Percentiles rank a stretch among this genome's conserved stretches.
Conservation (phyloP, 2,113 vertebrate species). For the Campylomormyrus numenius region DNA sequence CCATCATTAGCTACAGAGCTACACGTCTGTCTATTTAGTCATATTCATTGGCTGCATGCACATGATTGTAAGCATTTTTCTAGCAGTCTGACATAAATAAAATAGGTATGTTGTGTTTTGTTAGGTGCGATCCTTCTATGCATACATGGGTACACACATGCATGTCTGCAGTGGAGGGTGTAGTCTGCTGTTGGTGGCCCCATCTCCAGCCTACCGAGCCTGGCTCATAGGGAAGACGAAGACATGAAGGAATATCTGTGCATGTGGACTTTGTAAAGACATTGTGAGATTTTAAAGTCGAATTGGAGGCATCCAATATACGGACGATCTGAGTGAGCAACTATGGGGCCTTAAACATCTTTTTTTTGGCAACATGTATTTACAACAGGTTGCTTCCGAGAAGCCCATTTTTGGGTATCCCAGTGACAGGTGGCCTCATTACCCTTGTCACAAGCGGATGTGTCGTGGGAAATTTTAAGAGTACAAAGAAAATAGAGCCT, state of each 20-base stretch:
- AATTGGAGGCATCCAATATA: not conserved
- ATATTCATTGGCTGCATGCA: not conserved
- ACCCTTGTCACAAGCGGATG: not conserved
- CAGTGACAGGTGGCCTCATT: not conserved
- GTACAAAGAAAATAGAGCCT: not conserved
- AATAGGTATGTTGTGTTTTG: not conserved
- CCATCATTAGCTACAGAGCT: not conserved
- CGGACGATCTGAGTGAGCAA: not conserved
- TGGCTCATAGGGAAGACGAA: not conserved
- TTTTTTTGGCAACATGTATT: not conserved
- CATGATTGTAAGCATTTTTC: not conserved
- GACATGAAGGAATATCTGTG: not conserved
- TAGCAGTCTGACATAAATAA: not conserved
- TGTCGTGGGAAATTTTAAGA: not conserved
- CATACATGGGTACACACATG: not conserved
- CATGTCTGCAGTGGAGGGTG: not conserved
- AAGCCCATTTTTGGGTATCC: not conserved
- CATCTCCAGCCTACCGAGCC: not conserved
- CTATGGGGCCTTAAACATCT: no score
- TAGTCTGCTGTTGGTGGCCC: no score
- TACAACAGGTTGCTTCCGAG: not conserved
- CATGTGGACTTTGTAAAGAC: not conserved
- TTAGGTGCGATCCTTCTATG: not conserved
- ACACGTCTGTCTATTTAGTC: not conserved
- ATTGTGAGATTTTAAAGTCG: not conserved